Conservation (phyloP, 2,113 vertebrate species). For the Pogona vitticeps region DNA sequence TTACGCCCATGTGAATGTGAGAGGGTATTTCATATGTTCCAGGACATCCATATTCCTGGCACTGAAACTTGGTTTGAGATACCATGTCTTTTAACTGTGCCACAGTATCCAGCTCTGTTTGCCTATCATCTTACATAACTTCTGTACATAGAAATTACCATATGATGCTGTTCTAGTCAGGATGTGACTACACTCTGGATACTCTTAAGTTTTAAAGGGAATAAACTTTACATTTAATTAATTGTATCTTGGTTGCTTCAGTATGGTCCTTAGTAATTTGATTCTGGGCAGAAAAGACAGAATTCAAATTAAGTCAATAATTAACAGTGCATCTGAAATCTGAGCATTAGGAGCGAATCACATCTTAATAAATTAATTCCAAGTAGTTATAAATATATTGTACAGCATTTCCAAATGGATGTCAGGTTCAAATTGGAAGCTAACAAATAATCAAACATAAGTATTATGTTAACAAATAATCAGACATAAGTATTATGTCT, state of each 20-base stretch:
- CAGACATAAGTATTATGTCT: too few relatives aligned
- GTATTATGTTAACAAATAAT: too few relatives aligned
- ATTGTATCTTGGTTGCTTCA: background rate
- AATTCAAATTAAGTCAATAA: slow-evolving; percentile 33
- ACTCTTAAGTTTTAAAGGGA: background rate
- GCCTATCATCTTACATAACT: too few relatives aligned
- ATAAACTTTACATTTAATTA: slow-evolving; percentile 15
- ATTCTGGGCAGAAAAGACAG: slow-evolving; percentile 13
- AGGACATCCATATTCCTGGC: too few relatives aligned
- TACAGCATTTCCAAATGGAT: background rate
- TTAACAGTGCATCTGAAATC: slow-evolving; percentile 6
- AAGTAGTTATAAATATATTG: slow-evolving; percentile 18
- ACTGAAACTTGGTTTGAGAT: too few relatives aligned
- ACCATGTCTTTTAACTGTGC: too few relatives aligned
- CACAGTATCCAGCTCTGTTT: too few relatives aligned
- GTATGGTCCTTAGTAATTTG: background rate
- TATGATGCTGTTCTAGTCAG: too few relatives aligned
- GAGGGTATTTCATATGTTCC: too few relatives aligned
- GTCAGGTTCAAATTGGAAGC: slow-evolving; percentile 13
- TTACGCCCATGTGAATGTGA: too few relatives aligned
- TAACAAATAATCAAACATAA: slow-evolving; percentile 7
- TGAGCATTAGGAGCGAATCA: slow-evolving; percentile 5
- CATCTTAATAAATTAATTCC: slow-evolving; percentile 11
- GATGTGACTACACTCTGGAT: too few relatives aligned
- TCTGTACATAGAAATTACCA: too few relatives aligned